Percentiles rank a stretch among this genome's conserved stretches.
These are phyloP conservation scores for Hyposmocoma kahamanoa DNA, from an alignment of 1,140 invertebrate genomes.

Conservation along the genomic window DNA sequence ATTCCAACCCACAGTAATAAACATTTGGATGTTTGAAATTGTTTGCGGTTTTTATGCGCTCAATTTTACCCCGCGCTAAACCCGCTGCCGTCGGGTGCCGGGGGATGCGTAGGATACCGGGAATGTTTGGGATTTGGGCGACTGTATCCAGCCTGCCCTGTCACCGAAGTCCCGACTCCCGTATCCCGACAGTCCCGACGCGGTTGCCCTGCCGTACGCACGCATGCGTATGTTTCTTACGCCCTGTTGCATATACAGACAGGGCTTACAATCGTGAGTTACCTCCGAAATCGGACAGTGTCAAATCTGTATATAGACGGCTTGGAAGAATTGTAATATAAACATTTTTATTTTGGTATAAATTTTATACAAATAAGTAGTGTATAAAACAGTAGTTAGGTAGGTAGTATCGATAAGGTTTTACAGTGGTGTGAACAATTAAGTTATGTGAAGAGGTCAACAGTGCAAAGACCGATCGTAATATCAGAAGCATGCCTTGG, in stretches of 20 bases:
- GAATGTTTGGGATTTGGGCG: neutral
- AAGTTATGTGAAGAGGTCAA: conserved; percentile 16
- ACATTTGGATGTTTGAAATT: conserved; percentile 1
- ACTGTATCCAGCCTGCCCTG: neutral
- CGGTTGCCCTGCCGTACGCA: conserved; percentile 35
- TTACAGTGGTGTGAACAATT: neutral
- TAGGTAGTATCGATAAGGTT: conserved; percentile 1
- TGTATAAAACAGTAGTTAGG: no score
- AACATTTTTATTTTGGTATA: no score
- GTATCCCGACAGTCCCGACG: conserved; percentile 31
- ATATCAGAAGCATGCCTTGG: conserved; percentile 49
- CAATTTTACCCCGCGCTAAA: no score
- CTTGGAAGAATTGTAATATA: no score
- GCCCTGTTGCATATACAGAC: conserved; percentile 40
- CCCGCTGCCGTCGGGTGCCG: conserved; percentile 1
- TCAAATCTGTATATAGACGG: no score
- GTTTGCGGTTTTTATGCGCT: neutral
- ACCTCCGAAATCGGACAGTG: no score
- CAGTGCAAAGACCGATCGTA: conserved; percentile 16
- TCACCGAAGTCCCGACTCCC: conserved; percentile 3
- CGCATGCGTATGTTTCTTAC: conserved; percentile 37
- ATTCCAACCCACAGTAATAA: no score
- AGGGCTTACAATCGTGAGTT: neutral
- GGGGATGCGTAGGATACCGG: conserved; percentile 10
- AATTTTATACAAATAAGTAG: no score